Evolutionary conservation across 1,140 invertebrate genomes (phyloP), one percentile per base, ranked within the genome.

Genomic region (Pachypsylla venusta): DNA sequence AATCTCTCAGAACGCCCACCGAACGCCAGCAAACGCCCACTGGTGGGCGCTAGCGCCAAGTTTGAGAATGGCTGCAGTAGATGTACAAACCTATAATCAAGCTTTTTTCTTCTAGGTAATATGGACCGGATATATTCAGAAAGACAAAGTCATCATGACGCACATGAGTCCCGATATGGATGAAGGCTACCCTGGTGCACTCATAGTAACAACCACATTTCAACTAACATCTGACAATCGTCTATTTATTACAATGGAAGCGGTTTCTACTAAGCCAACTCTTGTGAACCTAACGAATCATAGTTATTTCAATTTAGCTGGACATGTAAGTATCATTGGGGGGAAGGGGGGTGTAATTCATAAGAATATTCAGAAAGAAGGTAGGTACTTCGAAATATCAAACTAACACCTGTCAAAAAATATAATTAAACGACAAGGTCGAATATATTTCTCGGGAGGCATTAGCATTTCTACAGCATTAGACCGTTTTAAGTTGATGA

Each of bases 211-310:
- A 3, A 81, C 84, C 0, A 79, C 71, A 0, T 95, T 89, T 66
- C 75, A 80, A 60, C 70, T 97, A 1, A 82, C 76, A 2, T 73
- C 79, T 16, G 79, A 87, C 48, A 84, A 89, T 64, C 76, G 79
- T 60, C 72, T 96, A 1, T 69, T 75, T 10, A 77, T 96, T 2
- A 71, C 80, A 19, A 90, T 88, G 71, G 75, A 76, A 59, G 85
- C 89, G 0, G 79, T 76, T 4, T 80, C 83, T 0, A 84, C 79
- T 0, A 85, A 85, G 68, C 75, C 83, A 5, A 94, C 91, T 0
- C 81, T 87, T 1, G 78, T 98, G 0, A 96, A 93, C 71, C 71
- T 97, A 39, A 90, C 91, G 0, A 95, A 94, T 71, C 93, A 98
- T 70, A 79, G 86, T 3, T 97, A 95, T 70, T 96, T 96, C 69